These are phyloP conservation scores for Agrypnus murinus DNA, from an alignment of 2,888 invertebrate genomes.

Conservation along the genomic window DNA sequence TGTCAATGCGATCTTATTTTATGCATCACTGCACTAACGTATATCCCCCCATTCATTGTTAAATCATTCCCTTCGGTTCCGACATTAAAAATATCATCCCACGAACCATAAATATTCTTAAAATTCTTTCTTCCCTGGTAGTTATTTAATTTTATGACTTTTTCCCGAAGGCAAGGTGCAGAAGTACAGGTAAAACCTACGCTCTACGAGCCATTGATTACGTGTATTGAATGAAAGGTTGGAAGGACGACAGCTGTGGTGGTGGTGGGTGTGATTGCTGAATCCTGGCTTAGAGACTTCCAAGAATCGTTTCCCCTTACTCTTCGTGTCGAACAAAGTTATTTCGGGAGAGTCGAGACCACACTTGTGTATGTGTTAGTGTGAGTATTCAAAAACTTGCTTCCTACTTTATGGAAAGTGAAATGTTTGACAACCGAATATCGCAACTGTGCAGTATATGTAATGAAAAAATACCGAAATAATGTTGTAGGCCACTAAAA, in stretches of 20 bases:
- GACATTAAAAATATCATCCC: neutral
- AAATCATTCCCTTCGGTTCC: too few relatives aligned
- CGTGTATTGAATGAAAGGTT: conserved; percentile 57
- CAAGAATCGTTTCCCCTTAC: conserved; percentile 47
- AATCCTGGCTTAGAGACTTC: conserved; percentile 55
- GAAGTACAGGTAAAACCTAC: conserved; percentile 51
- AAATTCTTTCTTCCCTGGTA: neutral
- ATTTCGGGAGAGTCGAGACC: conserved; percentile 57
- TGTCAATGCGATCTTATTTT: too few relatives aligned
- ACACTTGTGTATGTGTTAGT: conserved; percentile 35
- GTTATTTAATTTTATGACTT: conserved; percentile 26
- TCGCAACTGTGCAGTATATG: too few relatives aligned
- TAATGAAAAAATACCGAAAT: too few relatives aligned
- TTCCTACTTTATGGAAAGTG: conserved; percentile 50
- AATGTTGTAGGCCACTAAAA: too few relatives aligned
- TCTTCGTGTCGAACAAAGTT: conserved; percentile 47
- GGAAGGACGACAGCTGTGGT: conserved; percentile 53
- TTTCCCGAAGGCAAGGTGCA: conserved; percentile 37
- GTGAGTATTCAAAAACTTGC: conserved; percentile 48
- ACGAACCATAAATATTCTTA: neutral
- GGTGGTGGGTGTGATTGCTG: conserved; percentile 54
- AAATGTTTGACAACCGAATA: too few relatives aligned
- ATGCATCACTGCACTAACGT: too few relatives aligned
- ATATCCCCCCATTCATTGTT: too few relatives aligned
- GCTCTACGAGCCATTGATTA: conserved; percentile 56